Percentiles rank a stretch among this genome's conserved stretches.
phyloP scores from a whole-genome alignment of 2,888 invertebrate genomes.

The Galerucella calmariensis region DNA sequence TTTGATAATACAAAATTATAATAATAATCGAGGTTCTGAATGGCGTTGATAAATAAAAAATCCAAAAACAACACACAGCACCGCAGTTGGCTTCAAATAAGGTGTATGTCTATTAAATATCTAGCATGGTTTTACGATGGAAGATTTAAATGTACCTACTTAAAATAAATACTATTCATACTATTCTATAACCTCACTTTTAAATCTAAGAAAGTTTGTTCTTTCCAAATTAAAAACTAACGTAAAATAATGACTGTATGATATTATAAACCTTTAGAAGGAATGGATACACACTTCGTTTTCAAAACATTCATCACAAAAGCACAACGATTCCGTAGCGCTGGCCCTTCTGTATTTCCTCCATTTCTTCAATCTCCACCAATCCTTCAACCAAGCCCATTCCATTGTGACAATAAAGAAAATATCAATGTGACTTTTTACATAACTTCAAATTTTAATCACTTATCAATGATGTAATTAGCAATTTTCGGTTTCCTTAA shows the following conservation, averaged over 20 bases:
- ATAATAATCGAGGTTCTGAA: too few relatives aligned
- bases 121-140: too few relatives aligned
- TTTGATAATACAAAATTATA: too few relatives aligned
- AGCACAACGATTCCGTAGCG: constrained; percentile 76
- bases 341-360: constrained; percentile 69
- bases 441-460: constrained; percentile 29
- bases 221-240: too few relatives aligned
- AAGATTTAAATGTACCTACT: too few relatives aligned
- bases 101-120: too few relatives aligned
- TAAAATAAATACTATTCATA: too few relatives aligned
- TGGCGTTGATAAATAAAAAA: too few relatives aligned
- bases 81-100: too few relatives aligned
- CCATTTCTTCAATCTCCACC: constrained; percentile 82
- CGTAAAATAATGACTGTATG: not conserved
- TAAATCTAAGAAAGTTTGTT: too few relatives aligned
- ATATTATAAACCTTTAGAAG: constrained; percentile 5
- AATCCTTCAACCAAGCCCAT: constrained; percentile 84
- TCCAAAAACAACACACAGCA: too few relatives aligned
- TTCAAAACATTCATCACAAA: constrained; percentile 78
- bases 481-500: constrained; percentile 34
- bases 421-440: constrained; percentile 11
- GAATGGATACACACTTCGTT: constrained; percentile 39
- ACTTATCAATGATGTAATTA: constrained; percentile 20
- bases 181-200: too few relatives aligned
- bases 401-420: constrained; percentile 68